Conservation (phyloP, 2,888 invertebrate genomes). For the Caradrina kadenii region DNA sequence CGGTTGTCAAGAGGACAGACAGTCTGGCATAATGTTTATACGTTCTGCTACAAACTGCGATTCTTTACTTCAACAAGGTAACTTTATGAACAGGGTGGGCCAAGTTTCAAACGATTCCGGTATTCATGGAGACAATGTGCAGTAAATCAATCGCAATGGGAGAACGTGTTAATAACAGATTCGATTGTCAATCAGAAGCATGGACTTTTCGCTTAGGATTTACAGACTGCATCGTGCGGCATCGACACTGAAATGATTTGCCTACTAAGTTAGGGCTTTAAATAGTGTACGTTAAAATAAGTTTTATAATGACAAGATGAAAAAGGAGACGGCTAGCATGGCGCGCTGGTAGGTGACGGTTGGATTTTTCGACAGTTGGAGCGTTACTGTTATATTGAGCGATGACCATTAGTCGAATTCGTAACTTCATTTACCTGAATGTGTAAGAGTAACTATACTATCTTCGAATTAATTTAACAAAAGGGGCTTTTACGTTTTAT, state of each 20-base stretch:
- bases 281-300: no score
- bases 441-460: neutral
- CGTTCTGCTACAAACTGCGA: neutral
- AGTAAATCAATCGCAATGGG: slow-evolving; percentile 37
- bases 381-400: no score
- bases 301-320: no score
- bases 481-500: slow-evolving; percentile 10
- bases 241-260: no score
- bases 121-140: slow-evolving; percentile 45
- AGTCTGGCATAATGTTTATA: slow-evolving; percentile 37
- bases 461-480: neutral
- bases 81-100: slow-evolving; percentile 19
- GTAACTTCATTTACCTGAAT: no score
- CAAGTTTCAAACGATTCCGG: slow-evolving; percentile 35
- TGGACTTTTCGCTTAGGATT: neutral
- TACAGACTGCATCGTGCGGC: neutral
- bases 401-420: no score
- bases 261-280: no score
- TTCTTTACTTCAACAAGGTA: slow-evolving; percentile 12
- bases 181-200: slow-evolving; percentile 22
- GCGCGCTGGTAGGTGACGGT: no score
- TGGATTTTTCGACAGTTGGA: no score
- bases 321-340: no score
- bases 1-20: slow-evolving; percentile 14
- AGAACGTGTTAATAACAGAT: slow-evolving; percentile 13